These are phyloP conservation scores for Drosophila falleni DNA, from an alignment of 2,888 invertebrate species.

Conservation along the genomic window DNA sequence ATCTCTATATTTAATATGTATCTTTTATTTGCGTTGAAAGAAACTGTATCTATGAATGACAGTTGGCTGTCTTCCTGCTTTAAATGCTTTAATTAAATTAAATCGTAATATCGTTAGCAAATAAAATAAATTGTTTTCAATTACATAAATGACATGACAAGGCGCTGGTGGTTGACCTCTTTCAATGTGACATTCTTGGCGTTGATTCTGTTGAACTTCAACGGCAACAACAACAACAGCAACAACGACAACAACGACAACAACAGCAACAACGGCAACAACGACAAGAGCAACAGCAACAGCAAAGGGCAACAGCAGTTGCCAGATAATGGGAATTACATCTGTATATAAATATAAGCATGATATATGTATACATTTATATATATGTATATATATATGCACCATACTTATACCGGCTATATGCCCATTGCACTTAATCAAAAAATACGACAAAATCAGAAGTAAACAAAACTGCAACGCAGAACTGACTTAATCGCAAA, in stretches of 20 bases:
- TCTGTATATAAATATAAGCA: slow-evolving; percentile 27
- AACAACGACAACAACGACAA: slow-evolving; percentile 37
- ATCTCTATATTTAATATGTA: too few relatives aligned
- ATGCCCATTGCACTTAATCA: slow-evolving; percentile 72
- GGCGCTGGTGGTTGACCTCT: slow-evolving; percentile 81
- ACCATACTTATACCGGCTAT: slow-evolving; percentile 43
- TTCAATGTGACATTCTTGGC: slow-evolving; percentile 82
- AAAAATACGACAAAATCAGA: slow-evolving; percentile 79
- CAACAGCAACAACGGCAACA: slow-evolving; percentile 37
- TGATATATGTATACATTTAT: slow-evolving; percentile 15
- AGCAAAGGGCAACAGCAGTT: slow-evolving; percentile 59
- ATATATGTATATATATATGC: slow-evolving; percentile 12
- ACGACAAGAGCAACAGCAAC: slow-evolving; percentile 37
- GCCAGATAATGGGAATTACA: slow-evolving; percentile 66
- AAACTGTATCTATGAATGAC: slow-evolving; percentile 22
- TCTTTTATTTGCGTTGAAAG: neutral
- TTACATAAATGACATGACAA: slow-evolving; percentile 75
- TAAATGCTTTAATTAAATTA: slow-evolving; percentile 75
- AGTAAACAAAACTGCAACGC: slow-evolving; percentile 78
- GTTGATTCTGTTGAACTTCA: slow-evolving; percentile 67
- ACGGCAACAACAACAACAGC: slow-evolving; percentile 15
- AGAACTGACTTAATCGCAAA: slow-evolving; percentile 70
- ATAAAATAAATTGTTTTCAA: slow-evolving; percentile 79
- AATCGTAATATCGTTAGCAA: slow-evolving; percentile 77
- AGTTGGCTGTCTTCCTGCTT: slow-evolving; percentile 56